These are phyloP conservation scores for Fringilla coelebs DNA, from an alignment of 2,797 vertebrate genomes.

Conservation along the genomic window DNA sequence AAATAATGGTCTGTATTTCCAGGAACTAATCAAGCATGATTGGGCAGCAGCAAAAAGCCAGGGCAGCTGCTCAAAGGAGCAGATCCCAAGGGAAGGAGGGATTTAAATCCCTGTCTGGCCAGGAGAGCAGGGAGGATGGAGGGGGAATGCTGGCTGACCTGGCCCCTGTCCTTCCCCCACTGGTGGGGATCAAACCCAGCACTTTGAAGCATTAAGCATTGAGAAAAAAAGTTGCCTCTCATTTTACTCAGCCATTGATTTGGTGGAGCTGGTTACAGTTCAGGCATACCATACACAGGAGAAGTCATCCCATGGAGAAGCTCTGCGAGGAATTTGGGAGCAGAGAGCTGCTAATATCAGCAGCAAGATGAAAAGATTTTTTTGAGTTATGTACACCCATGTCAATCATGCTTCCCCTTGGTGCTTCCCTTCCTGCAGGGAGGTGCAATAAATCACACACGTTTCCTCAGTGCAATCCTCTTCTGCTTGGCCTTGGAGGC, in stretches of 20 bases:
- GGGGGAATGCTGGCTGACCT: not conserved
- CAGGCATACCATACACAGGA: not conserved
- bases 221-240: not conserved
- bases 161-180: not conserved
- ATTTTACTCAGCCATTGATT: not conserved
- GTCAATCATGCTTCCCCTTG: not conserved
- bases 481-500: not conserved
- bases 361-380: not conserved
- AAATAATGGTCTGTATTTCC: constrained; percentile 19
- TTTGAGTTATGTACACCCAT: not conserved
- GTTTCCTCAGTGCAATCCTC: not conserved
- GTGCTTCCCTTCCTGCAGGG: not conserved
- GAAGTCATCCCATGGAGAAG: not conserved
- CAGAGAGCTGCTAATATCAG: not conserved
- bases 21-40: constrained; percentile 17
- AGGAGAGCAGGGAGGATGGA: not conserved
- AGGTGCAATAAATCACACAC: not conserved
- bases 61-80: not conserved
- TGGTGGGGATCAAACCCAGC: accelerated
- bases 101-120: not conserved
- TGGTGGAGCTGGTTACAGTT: not conserved
- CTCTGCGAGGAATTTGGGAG: not conserved
- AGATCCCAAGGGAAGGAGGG: not conserved
- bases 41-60: not conserved
- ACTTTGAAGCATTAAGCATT: not conserved